Evolutionary conservation across 2,888 invertebrate genomes (phyloP).

Genomic region (Zygogramma bicolorata): DNA sequence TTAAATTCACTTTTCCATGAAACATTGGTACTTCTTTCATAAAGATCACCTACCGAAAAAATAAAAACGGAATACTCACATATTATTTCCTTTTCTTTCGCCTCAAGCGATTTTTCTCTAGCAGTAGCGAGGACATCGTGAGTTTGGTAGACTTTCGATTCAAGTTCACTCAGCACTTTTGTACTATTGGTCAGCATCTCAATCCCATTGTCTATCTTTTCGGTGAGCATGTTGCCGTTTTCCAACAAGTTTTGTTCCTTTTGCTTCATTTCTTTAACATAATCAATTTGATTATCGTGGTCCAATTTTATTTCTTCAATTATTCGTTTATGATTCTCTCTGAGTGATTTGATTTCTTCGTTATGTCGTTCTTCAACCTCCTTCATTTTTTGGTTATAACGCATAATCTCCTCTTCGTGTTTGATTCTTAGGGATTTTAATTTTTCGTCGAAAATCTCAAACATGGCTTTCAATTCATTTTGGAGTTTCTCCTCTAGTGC

Average conservation of each 20-base stretch:
- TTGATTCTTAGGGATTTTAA: slow-evolving; percentile 59
- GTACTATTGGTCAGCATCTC: slow-evolving; percentile 69
- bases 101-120: slow-evolving; percentile 68
- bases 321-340: slow-evolving; percentile 69
- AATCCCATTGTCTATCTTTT: slow-evolving; percentile 69
- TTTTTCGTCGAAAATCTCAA: slow-evolving; percentile 69
- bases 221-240: slow-evolving; percentile 69
- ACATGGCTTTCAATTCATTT: slow-evolving; percentile 70
- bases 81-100: slow-evolving; percentile 71
- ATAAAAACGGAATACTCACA: slow-evolving; percentile 61
- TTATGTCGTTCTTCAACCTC: slow-evolving; percentile 56
- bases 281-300: slow-evolving; percentile 71
- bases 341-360: slow-evolving; percentile 66
- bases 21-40: no score
- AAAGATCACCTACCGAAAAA: no score
- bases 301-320: slow-evolving; percentile 69
- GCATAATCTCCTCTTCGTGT: slow-evolving; percentile 56
- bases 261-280: slow-evolving; percentile 71
- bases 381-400: slow-evolving; percentile 60
- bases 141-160: slow-evolving; percentile 68
- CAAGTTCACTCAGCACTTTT: slow-evolving; percentile 66
- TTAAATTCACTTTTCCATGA: no score
- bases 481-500: slow-evolving; percentile 73
- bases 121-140: slow-evolving; percentile 66
- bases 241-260: slow-evolving; percentile 69